A percentile compares a stretch with the other conserved stretches of the same genome.
phyloP scores from a whole-genome alignment of 1,140 invertebrate species.

The Onthophagus taurus region DNA sequence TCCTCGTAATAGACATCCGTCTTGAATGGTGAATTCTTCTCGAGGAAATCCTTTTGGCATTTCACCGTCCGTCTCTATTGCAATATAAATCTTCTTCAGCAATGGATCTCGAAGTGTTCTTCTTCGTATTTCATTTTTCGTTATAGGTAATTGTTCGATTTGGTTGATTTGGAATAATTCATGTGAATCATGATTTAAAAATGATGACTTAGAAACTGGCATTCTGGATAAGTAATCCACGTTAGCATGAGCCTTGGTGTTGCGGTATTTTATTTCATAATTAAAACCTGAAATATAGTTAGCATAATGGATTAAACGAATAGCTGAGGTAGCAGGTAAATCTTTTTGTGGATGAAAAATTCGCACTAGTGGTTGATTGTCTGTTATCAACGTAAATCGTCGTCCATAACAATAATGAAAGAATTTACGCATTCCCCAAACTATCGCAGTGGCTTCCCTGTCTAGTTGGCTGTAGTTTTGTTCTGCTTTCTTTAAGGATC shows the following conservation, averaged over 20 bases:
- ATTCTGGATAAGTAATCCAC: conserved; percentile 10
- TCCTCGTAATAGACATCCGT: conserved; percentile 8
- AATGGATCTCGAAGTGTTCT: background rate
- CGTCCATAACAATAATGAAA: conserved; percentile 41
- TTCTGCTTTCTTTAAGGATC: conserved; percentile 15
- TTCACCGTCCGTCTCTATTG: background rate
- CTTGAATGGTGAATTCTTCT: conserved; percentile 14
- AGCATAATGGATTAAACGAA: conserved; percentile 18
- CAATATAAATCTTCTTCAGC: background rate
- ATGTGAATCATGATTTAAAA: background rate
- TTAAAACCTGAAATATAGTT: conserved; percentile 23
- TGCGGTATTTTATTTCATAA: conserved; percentile 17
- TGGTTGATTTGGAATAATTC: conserved; percentile 16
- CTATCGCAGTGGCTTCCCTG: conserved; percentile 19
- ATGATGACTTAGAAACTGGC: background rate
- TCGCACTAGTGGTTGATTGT: conserved; percentile 34
- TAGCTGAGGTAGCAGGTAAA: conserved; percentile 25
- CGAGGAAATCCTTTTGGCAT: too few relatives aligned
- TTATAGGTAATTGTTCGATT: background rate
- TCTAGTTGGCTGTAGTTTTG: conserved; percentile 23
- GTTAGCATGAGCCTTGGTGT: conserved; percentile 9
- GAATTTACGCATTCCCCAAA: conserved; percentile 38
- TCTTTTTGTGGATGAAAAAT: conserved; percentile 29
- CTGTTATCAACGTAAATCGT: conserved; percentile 39
- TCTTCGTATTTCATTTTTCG: background rate